Percentiles rank a stretch among this genome's conserved stretches.
Conservation (phyloP, 2,888 invertebrate genomes). For the Epinotia nisella region DNA sequence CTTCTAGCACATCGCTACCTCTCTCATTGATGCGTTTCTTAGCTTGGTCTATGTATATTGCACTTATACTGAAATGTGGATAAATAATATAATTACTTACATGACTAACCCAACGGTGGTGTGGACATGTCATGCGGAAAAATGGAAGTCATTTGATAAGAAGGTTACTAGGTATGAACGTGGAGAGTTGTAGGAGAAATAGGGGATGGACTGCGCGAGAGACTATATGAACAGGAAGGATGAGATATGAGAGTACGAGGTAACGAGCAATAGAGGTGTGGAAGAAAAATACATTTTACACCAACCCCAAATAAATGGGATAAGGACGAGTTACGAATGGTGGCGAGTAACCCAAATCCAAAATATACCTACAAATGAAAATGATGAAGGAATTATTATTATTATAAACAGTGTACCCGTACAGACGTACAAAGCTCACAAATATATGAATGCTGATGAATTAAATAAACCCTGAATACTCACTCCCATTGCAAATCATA, state of each 20-base stretch:
- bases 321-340: not conserved
- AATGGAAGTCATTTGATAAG: not conserved
- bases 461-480: constrained; percentile 52
- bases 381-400: not conserved
- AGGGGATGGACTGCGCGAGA: not conserved
- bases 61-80: constrained; percentile 63
- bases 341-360: too few species aligned
- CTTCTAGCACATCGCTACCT: constrained; percentile 67
- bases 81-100: not conserved
- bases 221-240: not conserved
- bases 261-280: not conserved
- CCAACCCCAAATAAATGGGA: not conserved
- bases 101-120: not conserved
- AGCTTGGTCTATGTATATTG: constrained; percentile 65
- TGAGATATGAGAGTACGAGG: not conserved
- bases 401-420: too few species aligned
- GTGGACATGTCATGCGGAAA: not conserved
- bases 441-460: not conserved
- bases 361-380: too few species aligned
- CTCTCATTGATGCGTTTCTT: constrained; percentile 62
- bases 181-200: too few species aligned
- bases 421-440: not conserved
- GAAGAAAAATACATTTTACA: not conserved
- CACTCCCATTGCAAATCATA: constrained; percentile 75
- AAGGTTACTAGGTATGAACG: not conserved